Evolutionary conservation across 1,140 invertebrate genomes (phyloP).

Genomic region (Megathymus violae): DNA sequence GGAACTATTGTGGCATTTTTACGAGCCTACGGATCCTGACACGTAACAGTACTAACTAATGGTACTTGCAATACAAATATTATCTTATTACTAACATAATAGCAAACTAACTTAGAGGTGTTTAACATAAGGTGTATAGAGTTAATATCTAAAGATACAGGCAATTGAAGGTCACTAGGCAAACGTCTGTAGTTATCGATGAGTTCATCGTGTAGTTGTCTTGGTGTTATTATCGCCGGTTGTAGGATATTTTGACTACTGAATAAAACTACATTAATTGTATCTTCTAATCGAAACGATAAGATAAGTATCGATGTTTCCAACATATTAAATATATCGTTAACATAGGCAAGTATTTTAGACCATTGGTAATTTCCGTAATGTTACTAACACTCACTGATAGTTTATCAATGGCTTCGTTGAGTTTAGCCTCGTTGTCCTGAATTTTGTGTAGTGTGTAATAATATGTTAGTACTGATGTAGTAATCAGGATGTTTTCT

Average conservation of each 20-base stretch:
- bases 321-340: constrained; percentile 27
- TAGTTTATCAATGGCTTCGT: constrained; percentile 30
- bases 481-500: constrained; percentile 40
- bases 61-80: constrained; percentile 39
- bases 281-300: constrained; percentile 43
- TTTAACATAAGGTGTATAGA: constrained; percentile 31
- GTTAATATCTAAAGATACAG: constrained; percentile 35
- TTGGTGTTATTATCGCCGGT: constrained; percentile 33
- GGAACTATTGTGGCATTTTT: no score
- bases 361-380: constrained; percentile 9
- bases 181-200: constrained; percentile 34
- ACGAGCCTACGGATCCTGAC: no score
- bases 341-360: constrained; percentile 21
- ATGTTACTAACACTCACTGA: constrained; percentile 27
- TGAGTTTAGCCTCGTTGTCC: constrained; percentile 31
- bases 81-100: constrained; percentile 35
- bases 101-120: constrained; percentile 29
- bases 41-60: constrained; percentile 21
- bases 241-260: constrained; percentile 33
- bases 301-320: constrained; percentile 34
- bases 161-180: constrained; percentile 31
- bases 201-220: constrained; percentile 33
- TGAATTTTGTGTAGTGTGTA: constrained; percentile 35
- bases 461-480: constrained; percentile 10
- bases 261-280: constrained; percentile 32